A percentile compares a stretch with the other conserved stretches of the same genome.
Evolutionary conservation across 2,797 vertebrate genomes (phyloP).

Genomic region (Coracias cyanogaster): DNA sequence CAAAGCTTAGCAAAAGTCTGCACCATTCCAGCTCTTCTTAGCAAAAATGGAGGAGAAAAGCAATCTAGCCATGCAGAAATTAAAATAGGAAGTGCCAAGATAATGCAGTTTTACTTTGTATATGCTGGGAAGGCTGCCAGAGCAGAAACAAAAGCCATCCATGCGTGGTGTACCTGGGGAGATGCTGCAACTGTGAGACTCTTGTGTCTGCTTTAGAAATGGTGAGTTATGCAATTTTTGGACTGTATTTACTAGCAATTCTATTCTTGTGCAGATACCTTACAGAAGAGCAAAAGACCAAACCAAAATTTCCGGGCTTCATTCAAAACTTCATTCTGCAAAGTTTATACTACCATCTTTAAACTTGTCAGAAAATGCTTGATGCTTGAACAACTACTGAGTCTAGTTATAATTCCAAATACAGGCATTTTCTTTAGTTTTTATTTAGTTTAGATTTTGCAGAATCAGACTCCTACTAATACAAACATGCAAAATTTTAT

Average conservation of each 20-base stretch:
- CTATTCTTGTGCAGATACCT: background rate
- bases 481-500: background rate
- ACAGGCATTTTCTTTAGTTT: background rate
- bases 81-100: slow-evolving; percentile 45
- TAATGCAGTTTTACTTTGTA: slow-evolving; percentile 38
- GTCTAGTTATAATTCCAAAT: background rate
- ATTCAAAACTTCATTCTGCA: background rate
- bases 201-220: background rate
- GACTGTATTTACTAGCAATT: background rate
- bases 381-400: background rate
- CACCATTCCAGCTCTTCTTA: background rate
- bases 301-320: background rate
- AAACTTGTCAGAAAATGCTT: background rate
- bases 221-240: background rate
- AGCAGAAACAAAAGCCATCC: slow-evolving; percentile 52
- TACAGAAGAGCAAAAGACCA: background rate
- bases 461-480: background rate
- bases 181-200: background rate
- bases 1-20: background rate
- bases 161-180: slow-evolving; percentile 9
- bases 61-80: slow-evolving; percentile 53
- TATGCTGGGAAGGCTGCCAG: slow-evolving; percentile 23
- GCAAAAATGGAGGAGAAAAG: slow-evolving; percentile 39
- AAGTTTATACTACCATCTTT: background rate
- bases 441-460: background rate